Evolutionary conservation across 2,888 invertebrate genomes (phyloP).

Genomic region (Gandaritis pyraliata): DNA sequence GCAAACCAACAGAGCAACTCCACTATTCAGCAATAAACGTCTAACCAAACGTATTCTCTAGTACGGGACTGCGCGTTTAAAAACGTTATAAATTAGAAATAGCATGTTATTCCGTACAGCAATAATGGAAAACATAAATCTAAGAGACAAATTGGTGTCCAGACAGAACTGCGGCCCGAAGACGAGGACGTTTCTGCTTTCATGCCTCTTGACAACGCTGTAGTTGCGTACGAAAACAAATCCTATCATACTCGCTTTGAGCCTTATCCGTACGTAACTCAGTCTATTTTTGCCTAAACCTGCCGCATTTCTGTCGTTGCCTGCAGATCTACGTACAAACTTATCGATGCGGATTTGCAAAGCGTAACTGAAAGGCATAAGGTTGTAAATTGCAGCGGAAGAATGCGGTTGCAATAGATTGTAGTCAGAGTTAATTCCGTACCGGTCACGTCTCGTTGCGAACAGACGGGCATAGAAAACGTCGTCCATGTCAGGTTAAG

Average conservation of each 20-base stretch:
- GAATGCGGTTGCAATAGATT: constrained; percentile 49
- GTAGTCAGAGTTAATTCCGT: constrained; percentile 69
- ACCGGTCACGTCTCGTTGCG: constrained; percentile 70
- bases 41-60: constrained; percentile 25
- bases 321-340: constrained; percentile 41
- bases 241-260: constrained; percentile 31
- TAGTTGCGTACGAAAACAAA: constrained; percentile 57
- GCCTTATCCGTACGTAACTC: constrained; percentile 40
- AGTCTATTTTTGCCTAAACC: constrained; percentile 45
- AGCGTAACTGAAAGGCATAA: constrained; percentile 44
- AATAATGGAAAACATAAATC: constrained; percentile 78
- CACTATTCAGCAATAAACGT: constrained; percentile 31
- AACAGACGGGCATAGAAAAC: constrained; percentile 63
- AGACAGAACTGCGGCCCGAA: constrained; percentile 64
- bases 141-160: constrained; percentile 74
- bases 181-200: constrained; percentile 67
- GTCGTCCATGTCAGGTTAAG: constrained; percentile 40
- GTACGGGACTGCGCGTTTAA: constrained; percentile 38
- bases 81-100: constrained; percentile 55
- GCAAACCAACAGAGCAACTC: constrained; percentile 7
- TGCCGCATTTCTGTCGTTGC: constrained; percentile 42
- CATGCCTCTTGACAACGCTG: constrained; percentile 70
- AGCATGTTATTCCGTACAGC: constrained; percentile 61
- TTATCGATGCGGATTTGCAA: constrained; percentile 32
- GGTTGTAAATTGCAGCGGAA: constrained; percentile 45